Base-by-base conservation (phyloP, 1,140 invertebrate genomes). In the Aphis gossypii region DNA sequence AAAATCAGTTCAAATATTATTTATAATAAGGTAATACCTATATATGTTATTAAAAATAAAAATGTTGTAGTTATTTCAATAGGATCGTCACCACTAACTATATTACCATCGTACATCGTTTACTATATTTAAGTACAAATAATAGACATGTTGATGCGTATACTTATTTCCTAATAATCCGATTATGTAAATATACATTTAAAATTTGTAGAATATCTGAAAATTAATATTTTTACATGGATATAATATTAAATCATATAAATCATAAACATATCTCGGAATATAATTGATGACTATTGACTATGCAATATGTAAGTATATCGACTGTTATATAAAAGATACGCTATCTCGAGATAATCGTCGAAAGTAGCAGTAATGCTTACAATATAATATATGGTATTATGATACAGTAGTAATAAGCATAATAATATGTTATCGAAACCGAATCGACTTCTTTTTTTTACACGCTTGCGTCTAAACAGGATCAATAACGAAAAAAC, bases 371-470 rank as follows among this genome's bases (percentile, higher is more conserved):
- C n/a, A 35, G 30, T 76, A n/a, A n/a, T 14, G 9, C 11, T n/a
- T 20, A 20, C n/a, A 76, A 30, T 60, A 60, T 23, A 54, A 23
- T 54, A 54, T 54, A 8, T 30, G 8, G 23, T 51, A 60, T 60
- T 30, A 8, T 60, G n/a, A 76, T 76, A 3, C 60, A 76, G 30
- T n/a, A 14, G 4, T 76, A 76, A n/a, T 76, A 76, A 76, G 30
- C 60, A 76, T 76, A 76, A 76, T n/a, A n/a, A n/a, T n/a, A 76
- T 76, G 60, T 76, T 76, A 76, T 76, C 60, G n/a, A 76, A 18
- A 76, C 60, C 60, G n/a, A 76, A 76, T 76, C 30, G 30, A 68
- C 4, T n/a, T 68, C 0, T 68, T 68, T 68, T 68, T 68, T 68
- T 76, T 76, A n/a, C 60, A n/a, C 14, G 30, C 14, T n/a, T n/a